Conservation (phyloP, 1,140 invertebrate genomes). For the Papilio glaucus region DNA sequence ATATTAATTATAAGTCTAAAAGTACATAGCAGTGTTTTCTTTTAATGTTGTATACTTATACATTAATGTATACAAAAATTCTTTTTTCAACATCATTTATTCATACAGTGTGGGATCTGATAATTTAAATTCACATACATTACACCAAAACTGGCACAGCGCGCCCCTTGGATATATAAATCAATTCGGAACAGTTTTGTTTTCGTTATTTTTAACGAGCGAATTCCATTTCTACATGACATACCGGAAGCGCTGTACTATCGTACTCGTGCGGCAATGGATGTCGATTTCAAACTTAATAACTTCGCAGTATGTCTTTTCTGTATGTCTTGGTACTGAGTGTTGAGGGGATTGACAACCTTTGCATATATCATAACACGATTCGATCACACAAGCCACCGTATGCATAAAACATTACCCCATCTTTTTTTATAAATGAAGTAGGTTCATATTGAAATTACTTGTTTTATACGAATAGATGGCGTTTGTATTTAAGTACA, state of each 20-base stretch:
- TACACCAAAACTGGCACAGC: background rate
- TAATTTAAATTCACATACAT: slow-evolving; percentile 1
- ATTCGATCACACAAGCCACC: background rate
- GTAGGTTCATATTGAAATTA: background rate
- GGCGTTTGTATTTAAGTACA: background rate
- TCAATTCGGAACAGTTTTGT: too few species aligned
- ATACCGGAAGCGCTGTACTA: background rate
- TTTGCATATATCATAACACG: slow-evolving; percentile 6
- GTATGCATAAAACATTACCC: slow-evolving; percentile 9
- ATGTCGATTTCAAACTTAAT: background rate
- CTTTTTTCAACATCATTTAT: too few species aligned
- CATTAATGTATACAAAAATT: too few species aligned
- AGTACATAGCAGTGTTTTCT: too few species aligned
- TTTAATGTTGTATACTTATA: too few species aligned
- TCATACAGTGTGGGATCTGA: too few species aligned
- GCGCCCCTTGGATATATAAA: background rate
- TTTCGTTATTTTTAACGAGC: background rate
- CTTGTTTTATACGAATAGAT: background rate
- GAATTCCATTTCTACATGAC: background rate
- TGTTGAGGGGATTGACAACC: slow-evolving; percentile 2
- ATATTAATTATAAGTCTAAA: too few species aligned
- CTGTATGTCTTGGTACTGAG: background rate
- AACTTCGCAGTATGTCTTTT: background rate
- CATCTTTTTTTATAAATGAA: background rate
- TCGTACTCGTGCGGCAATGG: background rate